Evolutionary conservation across 2,113 vertebrate species (phyloP).

Genomic region (Galemys pyrenaicus): DNA sequence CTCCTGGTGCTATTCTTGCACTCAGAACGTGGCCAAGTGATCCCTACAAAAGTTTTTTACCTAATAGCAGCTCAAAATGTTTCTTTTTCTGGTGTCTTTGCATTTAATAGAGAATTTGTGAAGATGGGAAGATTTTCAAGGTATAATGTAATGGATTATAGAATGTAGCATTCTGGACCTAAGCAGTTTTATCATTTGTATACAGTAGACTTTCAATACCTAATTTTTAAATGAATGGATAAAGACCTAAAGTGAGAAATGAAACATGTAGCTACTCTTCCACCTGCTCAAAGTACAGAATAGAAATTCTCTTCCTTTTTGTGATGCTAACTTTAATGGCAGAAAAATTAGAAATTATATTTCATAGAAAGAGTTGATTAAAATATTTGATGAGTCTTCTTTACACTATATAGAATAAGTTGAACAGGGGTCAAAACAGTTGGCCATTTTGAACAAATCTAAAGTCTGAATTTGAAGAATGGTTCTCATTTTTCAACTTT

Average conservation of each 20-base stretch:
- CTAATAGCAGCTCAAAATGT: not conserved
- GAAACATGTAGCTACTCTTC: not conserved
- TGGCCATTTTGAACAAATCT: not conserved
- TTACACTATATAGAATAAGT: not conserved
- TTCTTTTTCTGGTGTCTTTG: not conserved
- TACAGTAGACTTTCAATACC: not conserved
- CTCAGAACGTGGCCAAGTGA: not conserved
- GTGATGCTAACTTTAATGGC: not conserved
- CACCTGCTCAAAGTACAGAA: not conserved
- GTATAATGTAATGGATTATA: not conserved
- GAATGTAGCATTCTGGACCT: not conserved
- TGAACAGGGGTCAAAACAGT: not conserved
- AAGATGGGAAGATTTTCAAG: not conserved
- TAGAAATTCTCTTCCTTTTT: not conserved
- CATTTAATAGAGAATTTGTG: not conserved
- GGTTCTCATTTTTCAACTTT: not conserved
- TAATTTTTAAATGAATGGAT: not conserved
- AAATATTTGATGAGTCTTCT: not conserved
- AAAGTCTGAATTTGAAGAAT: not conserved
- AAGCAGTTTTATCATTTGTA: not conserved
- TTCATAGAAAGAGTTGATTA: not conserved
- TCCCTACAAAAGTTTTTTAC: not conserved
- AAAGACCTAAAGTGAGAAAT: not conserved
- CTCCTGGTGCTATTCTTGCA: not conserved
- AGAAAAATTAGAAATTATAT: not conserved